Percentiles rank a stretch among this genome's conserved stretches.
Evolutionary conservation across 2,888 invertebrate species (phyloP).

Genomic region (Gastracanthus pulcherrimus): DNA sequence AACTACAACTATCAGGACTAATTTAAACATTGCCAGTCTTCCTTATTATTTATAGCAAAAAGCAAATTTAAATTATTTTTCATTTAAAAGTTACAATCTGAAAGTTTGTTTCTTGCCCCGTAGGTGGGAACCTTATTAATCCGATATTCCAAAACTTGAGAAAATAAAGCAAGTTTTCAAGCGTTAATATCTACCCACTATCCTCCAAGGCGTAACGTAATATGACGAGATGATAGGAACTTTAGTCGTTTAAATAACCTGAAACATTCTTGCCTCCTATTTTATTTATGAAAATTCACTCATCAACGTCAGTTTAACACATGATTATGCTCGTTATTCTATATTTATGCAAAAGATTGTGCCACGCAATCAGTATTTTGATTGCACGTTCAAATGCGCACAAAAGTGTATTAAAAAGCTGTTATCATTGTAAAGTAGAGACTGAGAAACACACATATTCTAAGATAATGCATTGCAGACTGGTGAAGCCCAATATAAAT

Average conservation of each 20-base stretch:
- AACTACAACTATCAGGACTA: too few relatives aligned
- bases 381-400: too few relatives aligned
- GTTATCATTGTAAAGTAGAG: too few relatives aligned
- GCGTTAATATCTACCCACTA: neutral
- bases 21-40: too few relatives aligned
- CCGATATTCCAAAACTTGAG: slow-evolving; percentile 3
- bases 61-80: neutral
- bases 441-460: too few relatives aligned
- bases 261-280: neutral
- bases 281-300: neutral
- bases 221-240: neutral
- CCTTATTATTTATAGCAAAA: too few relatives aligned
- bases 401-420: too few relatives aligned
- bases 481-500: neutral
- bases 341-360: too few relatives aligned
- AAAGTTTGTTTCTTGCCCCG: too few relatives aligned
- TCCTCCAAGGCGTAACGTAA: neutral
- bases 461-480: too few relatives aligned
- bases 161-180: slow-evolving; percentile 6
- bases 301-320: neutral
- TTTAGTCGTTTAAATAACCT: neutral
- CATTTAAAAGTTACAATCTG: neutral
- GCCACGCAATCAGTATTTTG: too few relatives aligned
- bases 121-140: neutral
- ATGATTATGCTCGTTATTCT: too few relatives aligned